Base-by-base conservation (phyloP, 2,797 vertebrate species). In the Poecilia wingei region DNA sequence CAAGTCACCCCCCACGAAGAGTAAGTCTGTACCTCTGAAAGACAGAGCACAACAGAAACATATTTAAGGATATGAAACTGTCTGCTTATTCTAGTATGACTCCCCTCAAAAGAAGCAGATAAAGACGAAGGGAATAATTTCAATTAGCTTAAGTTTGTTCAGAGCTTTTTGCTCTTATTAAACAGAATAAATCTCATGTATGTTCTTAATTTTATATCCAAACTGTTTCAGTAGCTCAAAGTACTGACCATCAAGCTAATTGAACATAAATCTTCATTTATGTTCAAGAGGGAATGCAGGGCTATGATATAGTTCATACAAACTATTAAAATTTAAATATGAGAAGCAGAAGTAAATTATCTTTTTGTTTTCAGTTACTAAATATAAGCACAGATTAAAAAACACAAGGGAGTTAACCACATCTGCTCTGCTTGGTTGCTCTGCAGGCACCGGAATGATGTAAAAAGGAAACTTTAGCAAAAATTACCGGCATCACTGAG, bases 31-130 rank as follows among this genome's bases (percentile, higher is more conserved):
- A 43, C 46, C 43, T 25, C 84, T 86, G 82, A 3, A 66, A 86
- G 72, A 75, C 75, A 76, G 68, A 80, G 43, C n/a, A 82, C 66
- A 82, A 14, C 75, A 81, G 28, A 68, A 74, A 76, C 18, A 3
- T 20, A 20, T 64, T 36, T 18, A 36, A 36, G 61, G 61, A 64
- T 36, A 36, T 64, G 16, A 64, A 64, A 64, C 61, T 20, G 31
- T 36, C 16, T 36, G 61, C 3, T 8, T 36, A 9, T 20, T 36
- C 14, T 64, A 36, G 33, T 8, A 20, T 64, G 33, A 61, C 13
- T 31, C 13, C 57, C 28, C n/a, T 55, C 53, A 61, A 61, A 59
- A 61, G 59, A 33, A 61, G 31, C 28, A 61, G 59, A 61, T 18
- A 2, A 6, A 2, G 28, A 33, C 9, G 1, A 22, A 25, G 5